Base-by-base conservation (phyloP, 1,140 invertebrate genomes). In the Heliothis subflexa region DNA sequence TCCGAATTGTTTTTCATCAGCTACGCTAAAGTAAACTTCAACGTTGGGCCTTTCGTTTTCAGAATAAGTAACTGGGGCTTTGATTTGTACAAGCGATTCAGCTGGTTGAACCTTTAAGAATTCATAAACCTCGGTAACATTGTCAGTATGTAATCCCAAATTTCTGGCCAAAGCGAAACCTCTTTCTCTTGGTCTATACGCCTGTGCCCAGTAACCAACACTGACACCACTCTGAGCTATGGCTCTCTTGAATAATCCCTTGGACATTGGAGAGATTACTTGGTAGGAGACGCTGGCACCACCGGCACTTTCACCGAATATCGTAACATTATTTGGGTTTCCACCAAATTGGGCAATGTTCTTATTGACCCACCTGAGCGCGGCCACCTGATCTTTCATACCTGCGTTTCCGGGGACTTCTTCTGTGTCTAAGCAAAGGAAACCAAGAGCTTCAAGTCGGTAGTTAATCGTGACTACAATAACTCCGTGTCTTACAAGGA, bases 401-500 rank as follows among this genome's bases (percentile, higher is more conserved):
- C 74, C 74, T 14, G 74, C 74, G 16, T 77, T 77, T 33, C 74
- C 74, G 14, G 74, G 74, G 1, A 68, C 74, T 14, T 77, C 74
- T 55, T 66, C 61, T n/a, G 74, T 64, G 33, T 77, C 61, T 55
- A 66, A 54, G 33, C 61, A 77, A 14, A 77, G 61, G 49, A 77
- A 77, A 50, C 74, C 74, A 52, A 77, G 21, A 12, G 50, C 59
- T 64, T 62, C 74, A 21, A 77, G 74, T 21, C 74, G 59, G 33
- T 77, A 77, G n/a, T 77, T 64, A 18, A 77, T 52, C 16, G 74
- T 77, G 21, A 77, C 74, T 12, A 77, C 9, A 12, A 77, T 21
- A 54, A 77, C 61, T 45, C 33, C 74, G 52, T 77, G n/a, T 77
- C 61, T 77, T 9, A 77, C 25, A 12, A 77, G 28, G 12, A 77